Base-by-base conservation (phyloP, 2,113 vertebrate genomes). In the Amblyopsis rosae region DNA sequence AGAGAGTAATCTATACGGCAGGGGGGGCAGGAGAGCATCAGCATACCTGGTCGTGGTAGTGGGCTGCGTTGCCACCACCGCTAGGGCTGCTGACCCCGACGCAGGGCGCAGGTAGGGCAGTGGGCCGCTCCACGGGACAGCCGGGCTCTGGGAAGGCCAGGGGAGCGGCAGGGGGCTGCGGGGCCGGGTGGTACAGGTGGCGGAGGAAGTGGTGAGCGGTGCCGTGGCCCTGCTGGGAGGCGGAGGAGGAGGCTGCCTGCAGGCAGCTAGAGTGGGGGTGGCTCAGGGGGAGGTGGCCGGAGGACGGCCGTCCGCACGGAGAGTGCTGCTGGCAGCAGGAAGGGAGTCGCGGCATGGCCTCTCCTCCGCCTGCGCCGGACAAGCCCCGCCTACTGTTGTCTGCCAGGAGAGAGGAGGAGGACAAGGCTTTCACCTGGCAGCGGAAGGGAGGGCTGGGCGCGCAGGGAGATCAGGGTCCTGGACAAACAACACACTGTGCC, bases 251-350 rank as follows among this genome's bases (percentile, higher is more conserved):
- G 83, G 93, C 71, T 33, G 92, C 94, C 87, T 96, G 97, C 85
- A 97, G 90, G 86, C 98, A 99, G 86, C 93, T 94, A 46, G 95
- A 84, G 59, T 97, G 96, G 0, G 95, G 85, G 83, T 98, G 96
- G 77, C 93, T 94, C 82, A 98, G 77, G 0, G 93, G 84, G 65
- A 96, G 93, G 79, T 96, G 96, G 81, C 86, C 91, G 69, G 96
- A 95, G 26, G 96, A 93, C 17, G 95, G 93, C 70, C 95, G 95
- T 77, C 95, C 93, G 61, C 98, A 99, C 0, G 98, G 95, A 5
- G 98, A 98, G 88, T 99, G 98, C 88, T 98, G 97, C 57, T 96
- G 96, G 86, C 98, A 99, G 91, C 98, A 99, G 0, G 98, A 97
- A 1, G 98, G 98, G 48, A 99, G 92, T 77, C 98, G 90, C 61